Conservation (phyloP, 2,113 vertebrate species). For the Euleptes europaea region DNA sequence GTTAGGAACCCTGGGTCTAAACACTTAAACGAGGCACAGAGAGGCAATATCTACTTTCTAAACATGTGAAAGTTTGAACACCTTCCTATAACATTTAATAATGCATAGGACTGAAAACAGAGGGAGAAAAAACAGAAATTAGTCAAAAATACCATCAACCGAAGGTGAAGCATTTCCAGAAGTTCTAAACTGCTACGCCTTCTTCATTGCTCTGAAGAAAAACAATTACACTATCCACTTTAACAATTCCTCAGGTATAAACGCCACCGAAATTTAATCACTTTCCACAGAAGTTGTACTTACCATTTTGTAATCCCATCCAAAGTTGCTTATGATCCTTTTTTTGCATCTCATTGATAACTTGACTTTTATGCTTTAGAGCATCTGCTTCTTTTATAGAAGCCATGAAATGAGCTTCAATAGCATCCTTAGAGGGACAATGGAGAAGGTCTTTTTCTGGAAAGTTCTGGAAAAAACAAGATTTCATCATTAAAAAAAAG, state of each 20-base stretch:
- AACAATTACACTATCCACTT: background rate
- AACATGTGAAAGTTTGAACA: background rate
- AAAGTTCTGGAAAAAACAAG: conserved; percentile 83
- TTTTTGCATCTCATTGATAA: conserved; percentile 99
- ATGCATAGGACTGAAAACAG: background rate
- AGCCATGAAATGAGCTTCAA: conserved; percentile 99
- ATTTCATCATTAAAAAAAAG: background rate
- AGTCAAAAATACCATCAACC: background rate
- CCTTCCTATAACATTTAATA: background rate
- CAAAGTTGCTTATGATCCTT: conserved; percentile 99
- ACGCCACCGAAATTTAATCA: conserved; percentile 13
- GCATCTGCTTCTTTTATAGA: conserved; percentile 98
- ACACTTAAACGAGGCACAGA: background rate
- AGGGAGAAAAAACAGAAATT: background rate
- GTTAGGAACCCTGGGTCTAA: background rate
- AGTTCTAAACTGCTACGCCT: background rate
- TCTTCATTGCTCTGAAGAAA: background rate
- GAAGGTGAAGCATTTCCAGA: background rate
- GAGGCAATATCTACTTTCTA: background rate
- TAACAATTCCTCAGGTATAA: background rate
- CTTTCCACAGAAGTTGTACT: conserved; percentile 29
- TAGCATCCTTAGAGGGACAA: conserved; percentile 89
- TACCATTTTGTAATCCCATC: conserved; percentile 99
- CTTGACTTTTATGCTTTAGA: conserved; percentile 98
- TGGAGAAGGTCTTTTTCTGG: conserved; percentile 93